Conservation (phyloP, 2,113 vertebrate species). For the Colossoma macropomum region DNA sequence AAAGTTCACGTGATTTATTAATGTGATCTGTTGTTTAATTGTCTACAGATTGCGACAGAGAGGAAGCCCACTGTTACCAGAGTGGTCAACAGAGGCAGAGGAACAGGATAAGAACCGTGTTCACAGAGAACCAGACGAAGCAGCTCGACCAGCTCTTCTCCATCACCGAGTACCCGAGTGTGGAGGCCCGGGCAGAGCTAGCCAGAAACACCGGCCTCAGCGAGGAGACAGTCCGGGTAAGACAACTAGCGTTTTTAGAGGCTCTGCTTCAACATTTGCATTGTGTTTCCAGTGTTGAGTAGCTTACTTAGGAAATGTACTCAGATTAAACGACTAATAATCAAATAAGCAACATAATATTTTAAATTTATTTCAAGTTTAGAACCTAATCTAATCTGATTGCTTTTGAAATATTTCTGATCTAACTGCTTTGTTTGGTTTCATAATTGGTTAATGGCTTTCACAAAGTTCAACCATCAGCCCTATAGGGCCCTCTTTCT, state of each 20-base stretch:
- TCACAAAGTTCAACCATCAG: too few species aligned
- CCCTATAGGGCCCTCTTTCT: too few species aligned
- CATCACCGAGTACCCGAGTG: constrained; percentile 66
- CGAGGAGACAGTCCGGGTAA: constrained; percentile 77
- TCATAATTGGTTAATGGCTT: too few species aligned
- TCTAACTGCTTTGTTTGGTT: too few species aligned
- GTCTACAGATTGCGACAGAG: constrained; percentile 35
- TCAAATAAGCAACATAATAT: too few species aligned
- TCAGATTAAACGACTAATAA: too few species aligned
- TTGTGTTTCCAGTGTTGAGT: too few species aligned
- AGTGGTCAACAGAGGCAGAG: constrained; percentile 47
- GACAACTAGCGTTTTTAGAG: neutral
- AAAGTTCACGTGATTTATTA: neutral
- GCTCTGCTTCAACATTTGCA: too few species aligned
- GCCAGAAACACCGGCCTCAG: constrained; percentile 67
- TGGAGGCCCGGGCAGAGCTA: constrained; percentile 65
- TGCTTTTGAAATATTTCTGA: too few species aligned
- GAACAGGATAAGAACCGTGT: constrained; percentile 71
- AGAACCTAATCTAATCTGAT: too few species aligned
- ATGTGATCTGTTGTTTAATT: neutral
- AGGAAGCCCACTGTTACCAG: neutral
- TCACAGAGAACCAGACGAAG: constrained; percentile 69
- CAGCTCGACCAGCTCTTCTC: constrained; percentile 73
- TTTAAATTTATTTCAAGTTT: too few species aligned
- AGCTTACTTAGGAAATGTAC: too few species aligned